Conservation (phyloP, 2,888 invertebrate genomes). For the Allygus modestus region DNA sequence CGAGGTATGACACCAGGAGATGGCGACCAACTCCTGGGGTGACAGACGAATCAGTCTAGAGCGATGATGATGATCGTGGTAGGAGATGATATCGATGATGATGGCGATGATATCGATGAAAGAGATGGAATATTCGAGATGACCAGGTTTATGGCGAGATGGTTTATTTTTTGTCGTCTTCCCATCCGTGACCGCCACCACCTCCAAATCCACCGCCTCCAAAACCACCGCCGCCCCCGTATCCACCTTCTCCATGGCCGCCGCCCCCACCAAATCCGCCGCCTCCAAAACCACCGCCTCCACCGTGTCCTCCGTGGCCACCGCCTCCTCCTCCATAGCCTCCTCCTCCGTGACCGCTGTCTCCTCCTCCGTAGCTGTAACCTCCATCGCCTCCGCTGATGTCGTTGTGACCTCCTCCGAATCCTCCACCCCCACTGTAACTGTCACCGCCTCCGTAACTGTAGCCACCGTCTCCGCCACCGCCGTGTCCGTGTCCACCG, state of each 20-base stretch:
- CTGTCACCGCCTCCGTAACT: slow-evolving; percentile 62
- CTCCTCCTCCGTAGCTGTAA: slow-evolving; percentile 58
- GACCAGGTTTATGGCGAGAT: neutral
- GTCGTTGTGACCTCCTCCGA: slow-evolving; percentile 53
- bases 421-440: slow-evolving; percentile 55
- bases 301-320: slow-evolving; percentile 23
- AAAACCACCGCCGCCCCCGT: slow-evolving; percentile 47
- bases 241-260: slow-evolving; percentile 49
- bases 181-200: slow-evolving; percentile 59
- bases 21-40: neutral
- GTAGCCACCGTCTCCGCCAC: slow-evolving; percentile 58
- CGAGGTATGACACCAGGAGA: slow-evolving; percentile 20
- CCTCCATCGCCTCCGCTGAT: slow-evolving; percentile 51
- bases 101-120: slow-evolving; percentile 53
- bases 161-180: slow-evolving; percentile 59
- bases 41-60: neutral
- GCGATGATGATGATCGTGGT: slow-evolving; percentile 12
- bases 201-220: slow-evolving; percentile 58
- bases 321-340: slow-evolving; percentile 33
- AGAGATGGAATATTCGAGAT: neutral
- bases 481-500: slow-evolving; percentile 61
- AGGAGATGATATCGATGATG: slow-evolving; percentile 18
- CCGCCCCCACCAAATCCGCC: slow-evolving; percentile 49
- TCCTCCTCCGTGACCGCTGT: slow-evolving; percentile 51
- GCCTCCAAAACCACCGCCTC: slow-evolving; percentile 43